phyloP scores from a whole-genome alignment of 2,113 vertebrate genomes.

The Pseudorasbora parva region DNA sequence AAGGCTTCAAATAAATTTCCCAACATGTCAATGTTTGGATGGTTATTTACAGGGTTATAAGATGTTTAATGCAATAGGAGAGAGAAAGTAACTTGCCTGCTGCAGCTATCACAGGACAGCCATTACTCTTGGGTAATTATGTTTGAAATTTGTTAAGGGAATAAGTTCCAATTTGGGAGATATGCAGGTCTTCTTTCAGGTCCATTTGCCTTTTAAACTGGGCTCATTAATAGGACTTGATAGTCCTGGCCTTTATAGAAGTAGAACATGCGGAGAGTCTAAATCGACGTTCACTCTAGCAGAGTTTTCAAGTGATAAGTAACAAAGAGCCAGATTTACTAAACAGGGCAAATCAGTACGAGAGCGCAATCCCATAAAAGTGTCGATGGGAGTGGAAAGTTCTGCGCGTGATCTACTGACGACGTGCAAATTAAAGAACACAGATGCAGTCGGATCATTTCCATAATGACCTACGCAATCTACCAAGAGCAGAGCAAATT shows the following conservation, averaged over 20 bases:
- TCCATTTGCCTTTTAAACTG: not conserved
- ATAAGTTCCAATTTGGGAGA: constrained; percentile 8
- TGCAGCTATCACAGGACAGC: not conserved
- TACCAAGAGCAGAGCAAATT: no score
- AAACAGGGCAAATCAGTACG: no score
- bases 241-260: not conserved
- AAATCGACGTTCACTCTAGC: not conserved
- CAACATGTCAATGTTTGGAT: constrained; percentile 61
- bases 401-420: no score
- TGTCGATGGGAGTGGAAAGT: no score
- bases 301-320: not conserved
- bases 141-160: not conserved
- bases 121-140: not conserved
- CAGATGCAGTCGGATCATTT: no score
- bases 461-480: no score
- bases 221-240: not conserved
- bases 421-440: no score
- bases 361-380: no score
- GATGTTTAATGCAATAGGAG: constrained; percentile 57
- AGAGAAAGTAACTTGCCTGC: constrained; percentile 17
- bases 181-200: not conserved
- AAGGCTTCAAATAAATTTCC: constrained; percentile 50
- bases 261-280: not conserved
- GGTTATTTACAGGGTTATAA: constrained; percentile 58
- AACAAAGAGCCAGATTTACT: not conserved